A percentile compares a stretch with the other conserved stretches of the same genome.
These are phyloP conservation scores for Manduca sexta DNA, from an alignment of 1,140 invertebrate genomes.

Conservation along the genomic window DNA sequence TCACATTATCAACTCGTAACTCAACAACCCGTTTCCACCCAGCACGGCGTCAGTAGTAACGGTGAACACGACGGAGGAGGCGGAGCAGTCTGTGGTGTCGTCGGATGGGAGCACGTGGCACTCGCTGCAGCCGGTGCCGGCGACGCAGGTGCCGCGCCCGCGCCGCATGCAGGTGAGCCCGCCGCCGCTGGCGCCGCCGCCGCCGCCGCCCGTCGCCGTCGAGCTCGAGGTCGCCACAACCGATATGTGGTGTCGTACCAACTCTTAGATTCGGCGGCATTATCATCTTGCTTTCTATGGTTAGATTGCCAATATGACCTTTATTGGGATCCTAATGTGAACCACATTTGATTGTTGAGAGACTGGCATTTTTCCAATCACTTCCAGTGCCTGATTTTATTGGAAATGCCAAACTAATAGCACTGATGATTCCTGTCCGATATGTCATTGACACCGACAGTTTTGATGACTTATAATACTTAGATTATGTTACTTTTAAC, in stretches of 20 bases:
- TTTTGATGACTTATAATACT: too few species aligned
- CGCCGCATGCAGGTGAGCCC: slow-evolving; percentile 28
- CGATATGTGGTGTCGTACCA: slow-evolving; percentile 59
- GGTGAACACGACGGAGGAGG: slow-evolving; percentile 48
- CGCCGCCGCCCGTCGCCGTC: slow-evolving; percentile 63
- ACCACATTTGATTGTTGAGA: too few species aligned
- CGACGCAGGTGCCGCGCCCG: slow-evolving; percentile 46
- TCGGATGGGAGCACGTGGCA: slow-evolving; percentile 4
- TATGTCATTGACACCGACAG: too few species aligned
- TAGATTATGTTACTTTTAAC: slow-evolving; percentile 16
- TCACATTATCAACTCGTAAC: slow-evolving; percentile 1
- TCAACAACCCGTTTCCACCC: too few species aligned
- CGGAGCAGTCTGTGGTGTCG: slow-evolving; percentile 1
- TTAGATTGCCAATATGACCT: too few species aligned
- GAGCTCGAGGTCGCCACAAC: slow-evolving; percentile 60
- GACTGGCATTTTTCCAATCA: too few species aligned
- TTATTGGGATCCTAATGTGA: too few species aligned
- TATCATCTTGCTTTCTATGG: background rate
- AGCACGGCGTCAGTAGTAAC: slow-evolving; percentile 29
- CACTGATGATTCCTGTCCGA: too few species aligned
- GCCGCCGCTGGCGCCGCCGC: slow-evolving; percentile 45
- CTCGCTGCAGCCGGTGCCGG: slow-evolving; percentile 9
- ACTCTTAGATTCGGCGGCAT: background rate
- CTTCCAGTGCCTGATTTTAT: too few species aligned
- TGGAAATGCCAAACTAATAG: too few species aligned